Evolutionary conservation across 2,888 invertebrate species (phyloP), one percentile per base, ranked within the genome.

Genomic region (Brachynemurus nebulosus): DNA sequence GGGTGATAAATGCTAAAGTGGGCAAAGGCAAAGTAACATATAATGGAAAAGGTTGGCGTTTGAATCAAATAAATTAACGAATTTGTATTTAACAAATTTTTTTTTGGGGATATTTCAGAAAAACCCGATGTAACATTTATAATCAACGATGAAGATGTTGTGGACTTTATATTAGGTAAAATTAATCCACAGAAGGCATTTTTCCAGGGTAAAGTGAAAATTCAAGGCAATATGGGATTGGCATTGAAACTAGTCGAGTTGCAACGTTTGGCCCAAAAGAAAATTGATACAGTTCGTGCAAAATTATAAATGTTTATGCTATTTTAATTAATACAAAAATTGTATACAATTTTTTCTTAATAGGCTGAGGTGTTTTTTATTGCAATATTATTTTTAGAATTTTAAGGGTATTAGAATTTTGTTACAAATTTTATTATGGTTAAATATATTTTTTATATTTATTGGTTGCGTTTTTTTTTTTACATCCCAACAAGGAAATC

Each of bases 191-290:
- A 97, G 62, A 92, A 92, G 63, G 93, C 93, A 2, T 91, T 90
- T 65, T 90, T 90, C 74, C 88, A 95, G 65, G 96, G 96, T 12
- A 96, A 96, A 66, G 78, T 91, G 45, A 96, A 95, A 68, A 82
- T 97, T 47, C 86, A 92, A 61, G 96, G 96, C 23, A 96, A 96
- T 62, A 91, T 96, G 85, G 93, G 90, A 0, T 67, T 95, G 35
- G 96, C 96, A 2, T 86, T 96, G 85, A 96, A 93, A 62, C 67
- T 97, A 46, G 80, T 85, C 16, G 86, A 89, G 51, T 63, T 93
- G 49, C 88, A 89, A 57, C 74, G 76, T 46, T 73, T 76, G 5
- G 85, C 86, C 0, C 72, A 79, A 3, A 71, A 74, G 33, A 78
- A 81, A 56, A 84, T 88, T 55, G 84, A 81, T 25, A 66, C 74